phyloP scores from a whole-genome alignment of 2,797 vertebrate species.

The Sebastes diploproa region DNA sequence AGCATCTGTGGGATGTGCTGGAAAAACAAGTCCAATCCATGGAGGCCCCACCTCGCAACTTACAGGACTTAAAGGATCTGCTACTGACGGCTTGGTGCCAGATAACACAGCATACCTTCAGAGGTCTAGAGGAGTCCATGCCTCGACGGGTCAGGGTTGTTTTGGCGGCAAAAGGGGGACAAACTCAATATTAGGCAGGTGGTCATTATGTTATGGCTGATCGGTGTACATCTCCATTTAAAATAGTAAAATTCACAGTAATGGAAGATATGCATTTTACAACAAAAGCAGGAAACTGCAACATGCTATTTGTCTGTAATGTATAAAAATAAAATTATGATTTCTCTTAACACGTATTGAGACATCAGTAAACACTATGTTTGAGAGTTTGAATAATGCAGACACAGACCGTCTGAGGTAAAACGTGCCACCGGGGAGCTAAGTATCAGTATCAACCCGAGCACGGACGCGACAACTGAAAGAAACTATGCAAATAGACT shows the following conservation, averaged over 20 bases:
- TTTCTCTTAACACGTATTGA: neutral
- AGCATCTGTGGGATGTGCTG: accelerated
- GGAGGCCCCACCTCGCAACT: too few relatives aligned
- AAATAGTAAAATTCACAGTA: neutral
- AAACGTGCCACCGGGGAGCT: neutral
- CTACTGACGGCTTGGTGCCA: too few relatives aligned
- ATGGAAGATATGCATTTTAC: neutral
- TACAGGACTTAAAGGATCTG: too few relatives aligned
- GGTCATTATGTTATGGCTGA: too few relatives aligned
- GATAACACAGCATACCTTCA: too few relatives aligned
- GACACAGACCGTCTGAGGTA: neutral
- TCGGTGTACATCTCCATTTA: neutral
- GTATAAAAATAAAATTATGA: neutral
- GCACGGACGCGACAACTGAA: neutral
- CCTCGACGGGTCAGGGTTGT: too few relatives aligned
- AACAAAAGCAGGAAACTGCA: neutral
- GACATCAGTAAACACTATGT: neutral
- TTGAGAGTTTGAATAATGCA: neutral
- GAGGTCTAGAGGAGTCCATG: too few relatives aligned
- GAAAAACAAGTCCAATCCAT: too few relatives aligned
- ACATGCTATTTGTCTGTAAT: neutral
- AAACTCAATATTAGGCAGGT: too few relatives aligned
- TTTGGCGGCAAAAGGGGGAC: too few relatives aligned
- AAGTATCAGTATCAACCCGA: neutral
- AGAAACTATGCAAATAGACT: neutral